Base-by-base conservation (phyloP, 2,888 invertebrate species). In the Epinotia nisella region DNA sequence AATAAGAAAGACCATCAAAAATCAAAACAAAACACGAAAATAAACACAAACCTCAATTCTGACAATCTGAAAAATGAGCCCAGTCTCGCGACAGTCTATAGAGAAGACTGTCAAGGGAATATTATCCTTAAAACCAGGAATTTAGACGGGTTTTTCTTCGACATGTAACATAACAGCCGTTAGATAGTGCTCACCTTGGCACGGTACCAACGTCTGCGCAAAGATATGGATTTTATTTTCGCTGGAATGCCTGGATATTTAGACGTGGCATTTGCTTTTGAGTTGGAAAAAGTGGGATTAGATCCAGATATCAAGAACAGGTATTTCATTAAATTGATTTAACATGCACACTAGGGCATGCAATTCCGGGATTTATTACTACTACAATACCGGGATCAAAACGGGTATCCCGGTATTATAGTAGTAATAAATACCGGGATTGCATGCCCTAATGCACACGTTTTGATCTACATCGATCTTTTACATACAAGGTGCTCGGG, bases 191-290 rank as follows among this genome's bases (percentile, higher is more conserved):
- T 80, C 82, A 74, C 78, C 79, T 85, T 88, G 88, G 88, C 88
- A 83, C 70, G 66, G 76, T 76, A 83, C 87, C 88, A 88, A 88
- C 81, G 80, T 75, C 75, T 74, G 77, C 76, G 78, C 79, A 81
- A 81, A 84, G 82, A 83, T 81, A 80, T 81, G 80, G 76, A 76
- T 78, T 82, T 82, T 85, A 85, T 83, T 85, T 79, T 80, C 80
- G 81, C 81, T 81, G 82, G 77, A 77, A 78, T 77, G 77, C 78
- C 77, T 80, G 77, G 68, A 64, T 76, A 41, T 15, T 55, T n/a
- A 21, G n/a, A 55, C 21, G n/a, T 3, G 17, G 0, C 53, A 11
- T 55, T 55, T 41, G 41, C 35, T 35, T 9, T 9, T 0, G 35
- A 7, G 35, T 35, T 35, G 7, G 29, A 13, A 13, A 11, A 41